Conservation (phyloP, 2,113 vertebrate genomes). For the Rhegmatorhina hoffmannsi region DNA sequence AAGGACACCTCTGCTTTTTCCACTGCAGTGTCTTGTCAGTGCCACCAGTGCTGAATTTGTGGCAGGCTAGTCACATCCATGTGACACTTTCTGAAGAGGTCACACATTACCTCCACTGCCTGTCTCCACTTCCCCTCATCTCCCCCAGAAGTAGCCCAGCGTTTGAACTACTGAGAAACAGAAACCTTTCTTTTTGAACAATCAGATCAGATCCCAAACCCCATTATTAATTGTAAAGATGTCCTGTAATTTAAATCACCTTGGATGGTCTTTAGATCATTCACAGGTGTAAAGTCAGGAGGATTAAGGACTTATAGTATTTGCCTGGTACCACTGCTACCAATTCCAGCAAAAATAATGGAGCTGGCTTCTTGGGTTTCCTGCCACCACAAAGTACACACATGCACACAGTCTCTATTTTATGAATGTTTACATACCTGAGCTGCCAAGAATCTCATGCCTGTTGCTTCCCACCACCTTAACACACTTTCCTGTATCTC, state of each 20-base stretch:
- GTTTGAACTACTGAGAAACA: neutral
- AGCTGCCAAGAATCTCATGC: slow-evolving; percentile 74
- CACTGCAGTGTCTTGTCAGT: neutral
- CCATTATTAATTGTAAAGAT: neutral
- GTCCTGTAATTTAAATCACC: neutral
- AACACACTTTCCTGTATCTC: slow-evolving; percentile 48
- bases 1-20: slow-evolving; percentile 57
- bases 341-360: slow-evolving; percentile 59
- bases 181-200: neutral
- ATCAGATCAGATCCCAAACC: neutral
- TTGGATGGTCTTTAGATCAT: slow-evolving; percentile 31
- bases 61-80: neutral
- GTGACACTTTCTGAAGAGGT: neutral
- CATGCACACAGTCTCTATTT: slow-evolving; percentile 48
- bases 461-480: slow-evolving; percentile 63
- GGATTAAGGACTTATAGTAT: slow-evolving; percentile 44
- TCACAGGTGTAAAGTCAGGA: slow-evolving; percentile 54
- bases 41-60: neutral
- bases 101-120: neutral
- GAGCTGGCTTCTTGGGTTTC: slow-evolving; percentile 32
- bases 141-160: neutral
- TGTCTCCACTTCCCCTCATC: neutral
- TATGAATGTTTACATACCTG: slow-evolving; percentile 74
- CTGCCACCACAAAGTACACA: slow-evolving; percentile 52
- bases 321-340: neutral